phyloP scores from a whole-genome alignment of 53 echinoderm and acorn worm species.

The Holothuria scabra region DNA sequence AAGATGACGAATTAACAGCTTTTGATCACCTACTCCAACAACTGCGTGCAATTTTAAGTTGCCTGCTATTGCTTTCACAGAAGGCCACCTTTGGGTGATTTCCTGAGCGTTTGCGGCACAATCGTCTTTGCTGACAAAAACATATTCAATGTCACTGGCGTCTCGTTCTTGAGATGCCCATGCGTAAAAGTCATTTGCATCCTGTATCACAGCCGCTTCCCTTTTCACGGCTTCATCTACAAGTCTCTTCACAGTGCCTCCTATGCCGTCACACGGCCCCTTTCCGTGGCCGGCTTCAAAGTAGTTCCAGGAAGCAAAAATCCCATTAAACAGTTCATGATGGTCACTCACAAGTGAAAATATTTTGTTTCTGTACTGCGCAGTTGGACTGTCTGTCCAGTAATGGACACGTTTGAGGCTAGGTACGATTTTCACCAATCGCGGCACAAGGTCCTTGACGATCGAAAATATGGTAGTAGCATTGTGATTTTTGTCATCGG shows the following conservation, averaged over 20 bases:
- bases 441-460: neutral
- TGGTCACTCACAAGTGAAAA: neutral
- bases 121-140: neutral
- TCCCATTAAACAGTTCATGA: neutral
- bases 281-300: neutral
- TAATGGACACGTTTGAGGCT: neutral
- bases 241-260: neutral
- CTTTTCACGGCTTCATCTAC: neutral
- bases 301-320: neutral
- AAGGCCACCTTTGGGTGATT: neutral
- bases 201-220: neutral
- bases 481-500: slow-evolving; percentile 21
- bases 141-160: no score
- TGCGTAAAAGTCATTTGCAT: neutral
- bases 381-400: slow-evolving; percentile 29
- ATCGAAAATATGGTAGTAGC: neutral
- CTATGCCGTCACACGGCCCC: no score
- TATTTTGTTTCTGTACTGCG: neutral
- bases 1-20: neutral
- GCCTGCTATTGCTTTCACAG: neutral
- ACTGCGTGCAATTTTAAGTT: neutral
- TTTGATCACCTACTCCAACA: neutral
- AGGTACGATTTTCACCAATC: neutral
- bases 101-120: neutral
- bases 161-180: neutral